Percentiles rank a stretch among this genome's conserved stretches.
Conservation (phyloP, 2,888 invertebrate genomes). For the Gasteruption jaculator region DNA sequence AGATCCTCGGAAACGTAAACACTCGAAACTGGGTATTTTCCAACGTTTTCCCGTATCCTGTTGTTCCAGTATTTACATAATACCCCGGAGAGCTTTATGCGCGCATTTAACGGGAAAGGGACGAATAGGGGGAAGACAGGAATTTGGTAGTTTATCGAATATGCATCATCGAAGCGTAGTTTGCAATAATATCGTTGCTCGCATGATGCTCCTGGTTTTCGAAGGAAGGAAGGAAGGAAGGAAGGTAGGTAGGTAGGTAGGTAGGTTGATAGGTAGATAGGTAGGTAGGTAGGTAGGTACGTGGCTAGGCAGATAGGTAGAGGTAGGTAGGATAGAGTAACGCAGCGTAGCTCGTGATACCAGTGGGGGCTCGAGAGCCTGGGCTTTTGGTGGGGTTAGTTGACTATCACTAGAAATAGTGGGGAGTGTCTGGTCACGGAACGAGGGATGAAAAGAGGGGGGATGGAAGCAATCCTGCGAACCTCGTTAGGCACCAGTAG, state of each 20-base stretch:
- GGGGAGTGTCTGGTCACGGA: no score
- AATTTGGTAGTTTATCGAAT: constrained; percentile 31
- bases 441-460: constrained; percentile 50
- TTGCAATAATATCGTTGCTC: constrained; percentile 36
- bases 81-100: no score
- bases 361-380: no score
- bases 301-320: constrained; percentile 16
- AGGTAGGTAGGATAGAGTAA: constrained; percentile 21
- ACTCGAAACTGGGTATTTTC: no score
- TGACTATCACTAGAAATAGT: no score
- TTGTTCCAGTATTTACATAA: no score
- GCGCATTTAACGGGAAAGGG: constrained; percentile 2
- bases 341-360: constrained; percentile 39
- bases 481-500: constrained; percentile 43
- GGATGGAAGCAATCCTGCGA: constrained; percentile 30
- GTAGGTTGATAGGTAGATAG: no score
- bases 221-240: constrained; percentile 24
- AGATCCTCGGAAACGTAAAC: no score
- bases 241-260: constrained; percentile 15
- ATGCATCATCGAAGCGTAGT: constrained; percentile 31
- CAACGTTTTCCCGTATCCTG: no score
- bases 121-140: constrained; percentile 1
- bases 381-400: no score
- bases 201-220: constrained; percentile 36
- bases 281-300: no score